Percentiles rank a stretch among this genome's conserved stretches.
These are phyloP conservation scores for Hyla sarda DNA, from an alignment of 2,113 vertebrate genomes.

Conservation along the genomic window DNA sequence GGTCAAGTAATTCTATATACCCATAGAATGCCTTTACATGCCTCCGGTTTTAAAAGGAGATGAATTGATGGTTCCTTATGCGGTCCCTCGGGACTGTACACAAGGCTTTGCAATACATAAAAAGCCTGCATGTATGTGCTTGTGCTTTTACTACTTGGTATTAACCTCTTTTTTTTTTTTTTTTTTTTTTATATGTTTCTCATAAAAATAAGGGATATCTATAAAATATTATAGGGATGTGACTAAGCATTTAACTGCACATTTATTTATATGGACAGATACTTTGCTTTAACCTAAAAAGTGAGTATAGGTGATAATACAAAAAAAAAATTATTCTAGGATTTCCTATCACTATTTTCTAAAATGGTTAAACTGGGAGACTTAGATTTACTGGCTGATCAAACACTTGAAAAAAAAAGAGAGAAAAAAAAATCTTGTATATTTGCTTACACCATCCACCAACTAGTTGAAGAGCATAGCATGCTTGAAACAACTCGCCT, in stretches of 20 bases:
- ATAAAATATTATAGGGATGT: background rate
- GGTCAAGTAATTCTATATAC: too few relatives aligned
- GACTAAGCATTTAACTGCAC: background rate
- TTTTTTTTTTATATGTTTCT: background rate
- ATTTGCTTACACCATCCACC: background rate
- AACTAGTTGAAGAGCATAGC: background rate
- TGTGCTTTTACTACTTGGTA: too few relatives aligned
- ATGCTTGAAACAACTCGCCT: background rate
- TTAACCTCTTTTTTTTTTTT: too few relatives aligned
- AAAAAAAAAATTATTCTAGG: background rate
- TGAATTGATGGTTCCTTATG: too few relatives aligned
- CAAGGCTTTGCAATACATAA: too few relatives aligned
- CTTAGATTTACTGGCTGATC: background rate
- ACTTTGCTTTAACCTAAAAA: background rate
- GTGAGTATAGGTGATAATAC: background rate
- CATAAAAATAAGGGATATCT: background rate
- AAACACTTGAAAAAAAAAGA: background rate
- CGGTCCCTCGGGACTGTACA: too few relatives aligned
- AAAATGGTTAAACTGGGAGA: background rate
- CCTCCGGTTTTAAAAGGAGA: too few relatives aligned
- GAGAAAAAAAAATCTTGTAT: background rate
- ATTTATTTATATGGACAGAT: background rate
- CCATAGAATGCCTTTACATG: too few relatives aligned
- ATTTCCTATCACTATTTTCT: background rate
- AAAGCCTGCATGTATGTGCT: too few relatives aligned